A percentile compares a stretch with the other conserved stretches of the same genome.
phyloP scores from a whole-genome alignment of 2,888 invertebrate species.

The Plebejus anna region DNA sequence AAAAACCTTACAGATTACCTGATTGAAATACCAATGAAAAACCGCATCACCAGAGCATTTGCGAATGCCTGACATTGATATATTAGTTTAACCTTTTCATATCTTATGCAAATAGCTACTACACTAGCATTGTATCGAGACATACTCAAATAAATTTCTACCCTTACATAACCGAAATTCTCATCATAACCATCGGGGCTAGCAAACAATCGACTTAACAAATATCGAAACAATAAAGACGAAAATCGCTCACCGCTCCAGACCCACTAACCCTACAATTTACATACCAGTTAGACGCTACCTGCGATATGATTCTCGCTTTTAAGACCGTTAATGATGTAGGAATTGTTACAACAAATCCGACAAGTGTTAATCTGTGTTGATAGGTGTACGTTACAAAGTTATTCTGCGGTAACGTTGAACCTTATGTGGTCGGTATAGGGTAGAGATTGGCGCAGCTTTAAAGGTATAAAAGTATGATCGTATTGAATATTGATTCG shows the following conservation, averaged over 20 bases:
- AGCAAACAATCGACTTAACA: neutral
- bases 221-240: neutral
- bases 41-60: neutral
- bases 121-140: neutral
- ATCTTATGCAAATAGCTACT: neutral
- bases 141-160: slow-evolving; percentile 1
- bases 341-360: slow-evolving; percentile 35
- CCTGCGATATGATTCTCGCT: slow-evolving; percentile 37
- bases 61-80: neutral
- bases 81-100: neutral
- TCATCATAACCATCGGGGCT: neutral
- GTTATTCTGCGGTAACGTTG: neutral
- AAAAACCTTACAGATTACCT: too few relatives aligned
- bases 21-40: too few relatives aligned
- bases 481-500: slow-evolving; percentile 32
- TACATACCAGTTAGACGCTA: slow-evolving; percentile 35
- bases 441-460: neutral
- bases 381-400: slow-evolving; percentile 30
- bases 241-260: slow-evolving; percentile 31
- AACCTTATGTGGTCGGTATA: neutral
- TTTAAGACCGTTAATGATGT: slow-evolving; percentile 35
- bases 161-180: slow-evolving; percentile 4
- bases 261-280: slow-evolving; percentile 33
- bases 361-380: slow-evolving; percentile 34
- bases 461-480: neutral